A percentile compares a stretch with the other conserved stretches of the same genome.
phyloP scores from a whole-genome alignment of 2,888 invertebrate genomes.

The Neoascia interrupta region DNA sequence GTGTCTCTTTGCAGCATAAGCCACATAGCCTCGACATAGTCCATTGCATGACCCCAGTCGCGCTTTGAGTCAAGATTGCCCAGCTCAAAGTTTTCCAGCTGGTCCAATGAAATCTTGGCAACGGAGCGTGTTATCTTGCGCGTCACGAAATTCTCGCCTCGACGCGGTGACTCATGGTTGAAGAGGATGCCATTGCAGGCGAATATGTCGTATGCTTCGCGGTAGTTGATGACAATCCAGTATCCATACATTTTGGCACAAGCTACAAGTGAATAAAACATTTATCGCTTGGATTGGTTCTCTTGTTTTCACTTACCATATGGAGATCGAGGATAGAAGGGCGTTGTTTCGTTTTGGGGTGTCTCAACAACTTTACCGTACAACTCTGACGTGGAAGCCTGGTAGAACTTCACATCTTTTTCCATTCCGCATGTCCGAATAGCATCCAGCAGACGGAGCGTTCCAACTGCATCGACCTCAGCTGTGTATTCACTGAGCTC shows the following conservation, averaged over 20 bases:
- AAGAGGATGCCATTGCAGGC: slow-evolving; percentile 98
- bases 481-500: slow-evolving; percentile 99
- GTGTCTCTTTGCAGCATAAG: slow-evolving; percentile 95
- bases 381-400: slow-evolving; percentile 97
- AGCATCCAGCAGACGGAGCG: slow-evolving; percentile 93
- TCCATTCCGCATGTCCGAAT: slow-evolving; percentile 93
- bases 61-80: slow-evolving; percentile 97
- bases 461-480: slow-evolving; percentile 98
- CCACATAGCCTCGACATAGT: slow-evolving; percentile 99
- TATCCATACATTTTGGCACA: slow-evolving; percentile 97
- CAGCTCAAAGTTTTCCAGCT: slow-evolving; percentile 91
- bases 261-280: slow-evolving; percentile 81
- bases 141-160: slow-evolving; percentile 99
- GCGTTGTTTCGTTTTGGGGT: slow-evolving; percentile 96
- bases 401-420: slow-evolving; percentile 91
- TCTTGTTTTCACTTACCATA: slow-evolving; percentile 87
- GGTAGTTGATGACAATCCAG: slow-evolving; percentile 97
- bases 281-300: neutral
- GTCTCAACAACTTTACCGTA: slow-evolving; percentile 96
- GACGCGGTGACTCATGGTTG: slow-evolving; percentile 96
- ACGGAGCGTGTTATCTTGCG: slow-evolving; percentile 98
- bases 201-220: slow-evolving; percentile 97
- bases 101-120: slow-evolving; percentile 95
- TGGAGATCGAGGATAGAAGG: slow-evolving; percentile 97
- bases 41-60: slow-evolving; percentile 99